Evolutionary conservation across 2,113 vertebrate genomes (phyloP).

Genomic region (Mesembrinibis cayennensis): DNA sequence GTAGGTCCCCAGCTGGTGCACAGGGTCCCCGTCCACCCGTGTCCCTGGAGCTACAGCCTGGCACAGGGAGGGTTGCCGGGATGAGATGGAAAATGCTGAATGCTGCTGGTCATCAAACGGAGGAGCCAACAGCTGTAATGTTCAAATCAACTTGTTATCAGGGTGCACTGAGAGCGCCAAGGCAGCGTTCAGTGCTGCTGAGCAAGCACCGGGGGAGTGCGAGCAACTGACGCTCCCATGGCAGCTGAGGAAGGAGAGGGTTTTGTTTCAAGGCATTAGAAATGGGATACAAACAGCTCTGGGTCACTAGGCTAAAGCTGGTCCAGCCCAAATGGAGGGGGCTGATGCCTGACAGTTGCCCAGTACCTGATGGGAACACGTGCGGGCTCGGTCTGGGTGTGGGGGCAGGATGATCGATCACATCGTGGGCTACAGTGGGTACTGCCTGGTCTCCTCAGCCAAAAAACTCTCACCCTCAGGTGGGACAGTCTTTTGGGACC

Average conservation of each 20-base stretch:
- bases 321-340: not conserved
- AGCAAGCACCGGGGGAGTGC: not conserved
- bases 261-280: not conserved
- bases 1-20: not conserved
- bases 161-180: not conserved
- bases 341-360: not conserved
- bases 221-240: fast-evolving
- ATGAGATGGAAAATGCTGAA: not conserved
- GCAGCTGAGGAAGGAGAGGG: not conserved
- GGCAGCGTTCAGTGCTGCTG: not conserved
- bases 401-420: not conserved
- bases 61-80: not conserved
- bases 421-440: not conserved
- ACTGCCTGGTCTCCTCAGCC: not conserved
- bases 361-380: not conserved
- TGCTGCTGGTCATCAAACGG: not conserved
- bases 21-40: not conserved
- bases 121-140: not conserved
- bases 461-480: not conserved
- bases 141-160: not conserved
- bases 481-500: not conserved
- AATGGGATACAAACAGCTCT: not conserved
- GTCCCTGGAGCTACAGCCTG: not conserved
- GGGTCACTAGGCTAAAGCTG: not conserved
- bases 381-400: not conserved